Evolutionary conservation across 2,888 invertebrate species (phyloP).

Genomic region (Caenorhabditis auriculariae): DNA sequence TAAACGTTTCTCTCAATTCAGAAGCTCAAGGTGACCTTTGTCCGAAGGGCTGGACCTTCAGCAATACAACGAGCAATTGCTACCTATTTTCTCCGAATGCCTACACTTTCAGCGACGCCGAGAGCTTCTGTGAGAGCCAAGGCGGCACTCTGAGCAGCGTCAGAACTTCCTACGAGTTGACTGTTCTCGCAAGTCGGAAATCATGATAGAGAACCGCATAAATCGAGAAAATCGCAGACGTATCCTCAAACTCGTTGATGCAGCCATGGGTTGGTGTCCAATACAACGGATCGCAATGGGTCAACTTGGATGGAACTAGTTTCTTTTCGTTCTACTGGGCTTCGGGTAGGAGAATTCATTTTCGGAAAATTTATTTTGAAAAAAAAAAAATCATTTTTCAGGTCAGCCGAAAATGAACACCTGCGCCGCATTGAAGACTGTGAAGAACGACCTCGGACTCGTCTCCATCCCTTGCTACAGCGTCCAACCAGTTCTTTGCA

Average conservation of each 20-base stretch:
- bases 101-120: not conserved
- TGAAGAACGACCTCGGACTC: conserved; percentile 3
- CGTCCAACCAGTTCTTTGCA: conserved; percentile 25
- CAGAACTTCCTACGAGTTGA: not conserved
- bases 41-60: not conserved
- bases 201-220: not conserved
- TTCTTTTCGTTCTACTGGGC: conserved; percentile 6
- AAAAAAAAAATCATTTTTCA: too few relatives aligned
- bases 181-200: not conserved
- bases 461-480: conserved; percentile 21
- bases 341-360: not conserved
- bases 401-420: conserved; percentile 16
- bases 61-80: not conserved
- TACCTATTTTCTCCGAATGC: not conserved
- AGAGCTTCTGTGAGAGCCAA: not conserved
- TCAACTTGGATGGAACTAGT: conserved; percentile 10
- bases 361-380: too few relatives aligned
- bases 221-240: not conserved
- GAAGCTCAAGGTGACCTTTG: too few relatives aligned
- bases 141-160: not conserved
- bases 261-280: conserved; percentile 18
- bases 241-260: conserved; percentile 2
- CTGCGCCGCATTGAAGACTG: conserved; percentile 17
- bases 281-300: conserved; percentile 3
- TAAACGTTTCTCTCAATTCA: too few relatives aligned